These are phyloP conservation scores for Abramis brama DNA, from an alignment of 2,113 vertebrate genomes.

Conservation along the genomic window DNA sequence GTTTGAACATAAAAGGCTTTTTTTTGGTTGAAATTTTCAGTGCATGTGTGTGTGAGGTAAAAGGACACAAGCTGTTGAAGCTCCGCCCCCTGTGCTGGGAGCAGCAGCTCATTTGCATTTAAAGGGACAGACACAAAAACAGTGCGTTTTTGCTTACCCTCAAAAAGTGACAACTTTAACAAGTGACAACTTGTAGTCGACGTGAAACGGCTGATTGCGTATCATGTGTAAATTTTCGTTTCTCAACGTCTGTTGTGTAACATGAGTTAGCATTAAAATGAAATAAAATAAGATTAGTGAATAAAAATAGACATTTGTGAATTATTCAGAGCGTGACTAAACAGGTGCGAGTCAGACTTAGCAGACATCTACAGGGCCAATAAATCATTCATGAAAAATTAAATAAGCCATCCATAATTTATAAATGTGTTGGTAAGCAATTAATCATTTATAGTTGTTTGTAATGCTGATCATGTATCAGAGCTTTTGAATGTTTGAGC, in stretches of 20 bases:
- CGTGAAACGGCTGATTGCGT: too few species aligned
- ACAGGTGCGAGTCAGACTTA: conserved; percentile 5
- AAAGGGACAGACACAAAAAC: too few species aligned
- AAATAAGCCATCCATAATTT: conserved; percentile 37
- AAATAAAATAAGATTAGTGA: conserved; percentile 16
- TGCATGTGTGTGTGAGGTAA: too few species aligned
- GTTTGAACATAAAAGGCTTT: too few species aligned
- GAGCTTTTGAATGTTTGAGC: background rate
- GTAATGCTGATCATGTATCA: conserved; percentile 33
- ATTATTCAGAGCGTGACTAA: conserved; percentile 38
- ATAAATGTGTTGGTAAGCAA: conserved; percentile 30
- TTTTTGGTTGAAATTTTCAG: too few species aligned
- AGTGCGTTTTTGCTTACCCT: too few species aligned
- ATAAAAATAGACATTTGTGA: conserved; percentile 24
- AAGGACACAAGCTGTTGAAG: too few species aligned
- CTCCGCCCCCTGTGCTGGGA: too few species aligned
- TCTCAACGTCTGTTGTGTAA: background rate
- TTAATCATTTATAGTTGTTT: conserved; percentile 41
- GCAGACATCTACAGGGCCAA: conserved; percentile 25
- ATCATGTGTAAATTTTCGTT: too few species aligned
- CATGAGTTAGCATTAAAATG: background rate
- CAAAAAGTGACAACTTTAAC: too few species aligned
- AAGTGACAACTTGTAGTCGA: too few species aligned
- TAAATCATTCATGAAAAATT: conserved; percentile 39
- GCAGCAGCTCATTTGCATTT: too few species aligned